Conservation (phyloP, 30 jellyfish, hydroid and myxozoan species). For the Chrysaora quinquecirrha region DNA sequence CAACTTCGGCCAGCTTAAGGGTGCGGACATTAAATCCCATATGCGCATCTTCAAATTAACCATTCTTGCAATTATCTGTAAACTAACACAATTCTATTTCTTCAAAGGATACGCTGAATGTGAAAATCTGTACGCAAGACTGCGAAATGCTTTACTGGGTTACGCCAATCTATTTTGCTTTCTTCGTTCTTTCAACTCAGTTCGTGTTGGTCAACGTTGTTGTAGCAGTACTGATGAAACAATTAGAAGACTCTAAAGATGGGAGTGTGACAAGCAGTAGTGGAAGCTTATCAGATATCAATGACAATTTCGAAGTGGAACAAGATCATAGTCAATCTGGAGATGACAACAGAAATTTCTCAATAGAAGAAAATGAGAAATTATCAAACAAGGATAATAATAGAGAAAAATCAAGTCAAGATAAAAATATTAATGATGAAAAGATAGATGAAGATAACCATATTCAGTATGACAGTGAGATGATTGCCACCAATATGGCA, state of each 20-base stretch:
- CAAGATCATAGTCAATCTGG: constrained; percentile 25
- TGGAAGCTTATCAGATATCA: constrained; percentile 39
- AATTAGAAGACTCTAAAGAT: constrained; percentile 90
- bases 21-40: no score
- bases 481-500: neutral
- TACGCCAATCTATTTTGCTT: constrained; percentile 92
- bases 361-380: constrained; percentile 3
- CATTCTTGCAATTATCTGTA: no score
- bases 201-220: constrained; percentile 97
- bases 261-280: constrained; percentile 18
- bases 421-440: neutral
- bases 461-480: neutral
- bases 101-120: constrained; percentile 84
- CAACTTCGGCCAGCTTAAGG: no score
- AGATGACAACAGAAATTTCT: constrained; percentile 22
- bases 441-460: neutral
- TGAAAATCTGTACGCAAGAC: constrained; percentile 75
- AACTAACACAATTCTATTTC: no score
- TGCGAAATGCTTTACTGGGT: constrained; percentile 88
- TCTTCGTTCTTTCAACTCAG: constrained; percentile 93
- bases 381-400: neutral
- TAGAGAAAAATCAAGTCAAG: neutral
- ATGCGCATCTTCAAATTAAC: no score
- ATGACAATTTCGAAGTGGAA: constrained; percentile 49
- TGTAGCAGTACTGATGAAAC: constrained; percentile 98